These are phyloP conservation scores for Euspilapteryx auroguttella DNA, from an alignment of 2,888 invertebrate genomes.

Conservation along the genomic window DNA sequence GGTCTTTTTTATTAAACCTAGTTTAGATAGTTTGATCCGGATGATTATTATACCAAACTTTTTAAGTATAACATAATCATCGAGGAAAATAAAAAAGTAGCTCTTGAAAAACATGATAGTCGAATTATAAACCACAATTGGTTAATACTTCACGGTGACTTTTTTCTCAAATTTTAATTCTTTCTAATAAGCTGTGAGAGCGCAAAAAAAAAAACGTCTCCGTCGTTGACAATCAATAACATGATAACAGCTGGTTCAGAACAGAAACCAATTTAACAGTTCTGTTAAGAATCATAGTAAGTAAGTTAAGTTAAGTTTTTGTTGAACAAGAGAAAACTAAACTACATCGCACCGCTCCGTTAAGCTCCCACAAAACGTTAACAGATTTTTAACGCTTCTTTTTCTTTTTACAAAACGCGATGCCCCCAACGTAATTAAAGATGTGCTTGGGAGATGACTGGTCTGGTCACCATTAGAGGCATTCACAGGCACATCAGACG, in stretches of 20 bases:
- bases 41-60: no score
- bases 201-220: background rate
- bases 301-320: no score
- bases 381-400: slow-evolving; percentile 47
- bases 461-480: slow-evolving; percentile 40
- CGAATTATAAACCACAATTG: no score
- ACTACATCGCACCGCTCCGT: slow-evolving; percentile 21
- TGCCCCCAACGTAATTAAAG: slow-evolving; percentile 43
- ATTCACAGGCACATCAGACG: slow-evolving; percentile 31
- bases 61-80: no score
- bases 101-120: no score
- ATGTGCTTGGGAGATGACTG: slow-evolving; percentile 35
- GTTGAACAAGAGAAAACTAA: slow-evolving; percentile 24
- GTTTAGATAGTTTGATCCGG: no score
- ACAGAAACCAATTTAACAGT: slow-evolving; percentile 38
- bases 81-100: no score
- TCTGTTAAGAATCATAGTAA: slow-evolving; percentile 40
- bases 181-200: background rate
- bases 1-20: no score
- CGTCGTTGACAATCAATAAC: background rate
- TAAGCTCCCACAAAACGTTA: slow-evolving; percentile 44
- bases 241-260: slow-evolving; percentile 12
- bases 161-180: no score
- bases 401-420: slow-evolving; percentile 35
- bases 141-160: no score